These are phyloP conservation scores for Chloroceryle amazona DNA, from an alignment of 2,797 vertebrate species.

Conservation along the genomic window DNA sequence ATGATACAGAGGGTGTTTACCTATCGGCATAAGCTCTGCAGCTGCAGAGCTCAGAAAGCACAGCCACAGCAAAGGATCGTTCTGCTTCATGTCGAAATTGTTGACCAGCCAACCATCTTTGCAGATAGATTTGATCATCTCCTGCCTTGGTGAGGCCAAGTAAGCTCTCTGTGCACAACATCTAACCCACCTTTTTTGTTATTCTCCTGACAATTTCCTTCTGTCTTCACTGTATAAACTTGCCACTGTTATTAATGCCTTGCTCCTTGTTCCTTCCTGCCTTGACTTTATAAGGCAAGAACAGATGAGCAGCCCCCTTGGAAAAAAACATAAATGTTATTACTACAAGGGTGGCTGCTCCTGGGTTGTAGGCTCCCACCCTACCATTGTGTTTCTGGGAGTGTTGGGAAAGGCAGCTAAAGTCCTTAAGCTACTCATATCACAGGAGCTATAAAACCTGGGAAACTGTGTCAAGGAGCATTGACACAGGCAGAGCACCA, in stretches of 20 bases:
- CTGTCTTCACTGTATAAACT: conserved; percentile 66
- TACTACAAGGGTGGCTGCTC: neutral
- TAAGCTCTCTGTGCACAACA: neutral
- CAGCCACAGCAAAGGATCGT: neutral
- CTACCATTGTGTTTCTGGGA: neutral
- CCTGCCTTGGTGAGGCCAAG: neutral
- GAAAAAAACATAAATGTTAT: conserved; percentile 57
- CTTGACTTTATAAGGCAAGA: conserved; percentile 80
- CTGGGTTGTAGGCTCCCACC: neutral
- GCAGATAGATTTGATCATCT: neutral
- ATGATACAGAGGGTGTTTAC: neutral
- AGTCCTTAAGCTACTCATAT: neutral
- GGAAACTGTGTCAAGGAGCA: neutral
- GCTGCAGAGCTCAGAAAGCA: neutral
- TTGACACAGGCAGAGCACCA: neutral
- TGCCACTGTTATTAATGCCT: conserved; percentile 76
- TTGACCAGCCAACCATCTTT: neutral
- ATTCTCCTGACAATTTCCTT: conserved; percentile 42
- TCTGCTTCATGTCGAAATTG: neutral
- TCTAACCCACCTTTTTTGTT: neutral
- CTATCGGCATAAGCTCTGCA: neutral
- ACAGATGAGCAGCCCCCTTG: conserved; percentile 1
- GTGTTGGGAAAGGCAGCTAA: neutral
- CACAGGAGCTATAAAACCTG: neutral
- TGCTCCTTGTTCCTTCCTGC: conserved; percentile 37